Base-by-base conservation (phyloP, 35 echinoderm and acorn worm species). In the Apostichopus californicus region DNA sequence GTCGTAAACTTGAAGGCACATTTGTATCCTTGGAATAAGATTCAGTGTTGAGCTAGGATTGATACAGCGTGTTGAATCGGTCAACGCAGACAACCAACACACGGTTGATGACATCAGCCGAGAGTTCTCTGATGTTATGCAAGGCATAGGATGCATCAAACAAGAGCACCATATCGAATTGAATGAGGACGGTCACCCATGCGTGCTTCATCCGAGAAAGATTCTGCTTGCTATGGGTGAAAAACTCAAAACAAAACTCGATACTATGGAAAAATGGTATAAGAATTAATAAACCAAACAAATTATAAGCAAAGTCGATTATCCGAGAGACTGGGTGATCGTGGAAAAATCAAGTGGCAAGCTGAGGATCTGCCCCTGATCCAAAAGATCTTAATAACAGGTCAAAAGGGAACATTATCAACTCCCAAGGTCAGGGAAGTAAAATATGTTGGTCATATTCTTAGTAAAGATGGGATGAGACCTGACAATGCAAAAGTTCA, bases 281-380 rank as follows among this genome's bases (percentile, higher is more conserved):
- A 46, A 46, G 0, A 46, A 46, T 46, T 46, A 46, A 46, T 46
- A 46, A 46, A 2, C 34, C 78, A 1, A 53, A 46, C 12, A 12
- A 9, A 61, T 61, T 61, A 61, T 12, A 9, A 12, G 12, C 12
- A 91, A 94, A 81, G 92, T 96, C 6, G 70, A 86, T 66, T 56
- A 91, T 24, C 95, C 92, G 8, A 96, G 93, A 18, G 95, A 94
- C 80, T 96, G 93, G 92, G 95, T 94, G 3, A 92, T 92, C 0
- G 81, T 26, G 90, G 58, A 94, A 83, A 96, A 92, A 90, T 75
- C 89, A 53, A 92, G 94, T 92, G 92, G 78, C 65, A 90, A 78
- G 14, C 68, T 96, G 56, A 94, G 93, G 73, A 61, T 96, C 23
- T 96, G 93, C 86, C 94, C 86, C 94, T 13, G 91, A 96, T 63